Evolutionary conservation across 2,113 vertebrate genomes (phyloP).

Genomic region (Isurus oxyrinchus): DNA sequence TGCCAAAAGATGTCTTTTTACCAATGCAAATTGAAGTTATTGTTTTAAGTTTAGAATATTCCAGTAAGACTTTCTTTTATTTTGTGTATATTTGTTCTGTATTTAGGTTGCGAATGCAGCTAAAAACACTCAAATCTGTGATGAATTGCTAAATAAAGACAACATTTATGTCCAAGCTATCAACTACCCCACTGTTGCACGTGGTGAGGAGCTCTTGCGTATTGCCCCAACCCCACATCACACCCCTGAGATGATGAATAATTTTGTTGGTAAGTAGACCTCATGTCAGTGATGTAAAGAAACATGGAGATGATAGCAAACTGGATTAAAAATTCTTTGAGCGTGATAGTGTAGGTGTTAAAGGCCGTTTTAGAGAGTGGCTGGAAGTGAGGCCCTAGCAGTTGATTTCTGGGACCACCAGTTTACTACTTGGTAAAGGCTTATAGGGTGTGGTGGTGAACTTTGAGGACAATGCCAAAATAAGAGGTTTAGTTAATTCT

Average conservation of each 20-base stretch:
- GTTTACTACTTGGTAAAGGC: not conserved
- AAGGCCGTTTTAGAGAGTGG: not conserved
- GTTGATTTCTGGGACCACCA: not conserved
- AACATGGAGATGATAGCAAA: not conserved
- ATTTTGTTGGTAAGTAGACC: constrained; percentile 77
- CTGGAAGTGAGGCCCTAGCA: not conserved
- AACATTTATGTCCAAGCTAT: constrained; percentile 97
- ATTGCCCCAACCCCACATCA: constrained; percentile 93
- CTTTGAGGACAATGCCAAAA: not conserved
- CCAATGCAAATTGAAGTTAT: not conserved
- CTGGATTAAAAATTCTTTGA: not conserved
- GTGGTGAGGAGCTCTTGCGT: constrained; percentile 84
- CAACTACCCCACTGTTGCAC: constrained; percentile 88
- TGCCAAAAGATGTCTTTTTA: not conserved
- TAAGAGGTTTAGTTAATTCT: not conserved
- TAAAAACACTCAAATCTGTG: constrained; percentile 85
- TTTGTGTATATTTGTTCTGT: not conserved
- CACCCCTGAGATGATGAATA: constrained; percentile 92
- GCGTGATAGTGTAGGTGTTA: not conserved
- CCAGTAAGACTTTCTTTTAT: not conserved
- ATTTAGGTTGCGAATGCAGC: constrained; percentile 81
- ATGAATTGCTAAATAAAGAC: constrained; percentile 82
- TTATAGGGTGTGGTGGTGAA: not conserved
- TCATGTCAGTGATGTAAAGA: not conserved
- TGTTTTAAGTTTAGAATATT: not conserved